Evolutionary conservation across 2,797 vertebrate genomes (phyloP).

Genomic region (Nasua narica): DNA sequence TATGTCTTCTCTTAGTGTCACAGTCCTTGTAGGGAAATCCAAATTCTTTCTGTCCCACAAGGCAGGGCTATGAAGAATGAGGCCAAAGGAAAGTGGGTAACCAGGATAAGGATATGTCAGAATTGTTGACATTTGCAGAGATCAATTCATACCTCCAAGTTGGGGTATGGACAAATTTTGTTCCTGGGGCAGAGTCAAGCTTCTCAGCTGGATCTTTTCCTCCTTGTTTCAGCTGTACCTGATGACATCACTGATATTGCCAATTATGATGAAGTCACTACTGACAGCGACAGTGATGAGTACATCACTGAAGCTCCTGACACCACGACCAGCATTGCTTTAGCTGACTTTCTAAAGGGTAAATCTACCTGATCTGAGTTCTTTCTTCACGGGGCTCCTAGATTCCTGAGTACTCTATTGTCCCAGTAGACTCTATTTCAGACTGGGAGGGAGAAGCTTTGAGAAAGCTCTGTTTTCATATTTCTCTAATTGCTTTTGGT

Average conservation of each 20-base stretch:
- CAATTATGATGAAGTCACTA: too few species aligned
- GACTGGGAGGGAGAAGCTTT: background rate
- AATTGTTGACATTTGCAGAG: background rate
- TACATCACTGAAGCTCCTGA: too few species aligned
- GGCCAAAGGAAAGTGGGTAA: background rate
- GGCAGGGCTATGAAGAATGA: background rate
- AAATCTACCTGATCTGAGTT: too few species aligned
- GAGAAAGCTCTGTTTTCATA: background rate
- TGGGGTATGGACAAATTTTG: background rate
- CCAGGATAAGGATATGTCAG: background rate
- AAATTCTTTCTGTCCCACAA: background rate
- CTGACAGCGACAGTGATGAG: too few species aligned
- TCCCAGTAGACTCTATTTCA: background rate
- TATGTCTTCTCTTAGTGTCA: background rate
- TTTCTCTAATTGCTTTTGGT: background rate
- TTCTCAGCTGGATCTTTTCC: background rate
- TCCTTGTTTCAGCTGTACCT: background rate
- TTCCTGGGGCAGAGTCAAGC: background rate
- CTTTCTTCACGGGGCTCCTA: background rate
- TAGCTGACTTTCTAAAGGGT: fast-evolving
- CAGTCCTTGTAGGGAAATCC: background rate
- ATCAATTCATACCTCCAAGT: background rate
- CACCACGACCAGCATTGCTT: too few species aligned
- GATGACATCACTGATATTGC: too few species aligned
- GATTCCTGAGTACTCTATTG: too few species aligned